Evolutionary conservation across 2,113 vertebrate genomes (phyloP), one percentile per base, ranked within the genome.

Genomic region (Oryzias celebensis): DNA sequence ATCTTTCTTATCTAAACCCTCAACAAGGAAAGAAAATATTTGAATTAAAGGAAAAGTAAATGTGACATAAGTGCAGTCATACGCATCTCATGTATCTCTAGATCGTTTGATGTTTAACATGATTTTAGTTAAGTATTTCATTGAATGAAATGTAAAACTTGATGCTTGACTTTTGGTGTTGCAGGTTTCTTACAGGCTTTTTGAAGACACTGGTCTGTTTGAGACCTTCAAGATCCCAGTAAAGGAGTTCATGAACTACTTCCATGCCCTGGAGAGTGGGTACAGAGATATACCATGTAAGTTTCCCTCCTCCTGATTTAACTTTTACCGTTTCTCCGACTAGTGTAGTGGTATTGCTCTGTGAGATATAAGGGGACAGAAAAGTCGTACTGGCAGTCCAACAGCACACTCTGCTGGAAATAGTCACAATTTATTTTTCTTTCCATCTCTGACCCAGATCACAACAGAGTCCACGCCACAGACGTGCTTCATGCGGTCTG

Each of bases 211-310:
- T 80, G 96, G 96, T 13, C 91, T 99, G 24, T 98, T 99, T 78
- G 92, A 94, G 87, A 96, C 93, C 17, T 98, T 99, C 87, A 98
- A 96, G 91, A 98, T 99, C 75, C 97, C 97, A 1, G 82, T 95
- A 58, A 92, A 91, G 68, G 96, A 98, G 87, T 99, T 99, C 85
- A 97, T 99, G 96, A 98, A 98, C 90, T 99, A 98, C 80, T 99
- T 99, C 85, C 96, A 98, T 59, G 95, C 96, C 55, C 91, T 99
- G 86, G 97, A 99, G 89, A 96, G 93, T 61, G 97, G 97, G 57
- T 99, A 99, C 89, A 91, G 96, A 88, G 94, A 98, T 80, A 99
- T 98, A 81, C 97, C 97, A 81, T 99, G 97, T 99, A 90, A 96
- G 97, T 91, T 48, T 3, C 4, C 55, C 16, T 50, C 62, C 1